Evolutionary conservation across 2,797 vertebrate genomes (phyloP), one percentile per base, ranked within the genome.

Genomic region (Ctenopoma kingsleyae): DNA sequence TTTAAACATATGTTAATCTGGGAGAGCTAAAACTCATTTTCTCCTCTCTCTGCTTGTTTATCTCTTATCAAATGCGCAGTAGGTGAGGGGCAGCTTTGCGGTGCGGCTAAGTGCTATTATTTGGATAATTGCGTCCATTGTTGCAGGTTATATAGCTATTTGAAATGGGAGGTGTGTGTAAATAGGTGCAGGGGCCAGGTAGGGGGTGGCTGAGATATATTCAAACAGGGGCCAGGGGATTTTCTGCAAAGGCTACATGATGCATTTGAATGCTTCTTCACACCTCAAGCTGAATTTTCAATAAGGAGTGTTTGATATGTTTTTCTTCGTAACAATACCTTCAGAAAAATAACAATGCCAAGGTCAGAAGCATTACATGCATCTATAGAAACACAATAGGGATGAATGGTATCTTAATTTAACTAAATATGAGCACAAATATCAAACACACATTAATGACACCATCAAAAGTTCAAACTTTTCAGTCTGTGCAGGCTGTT

Each of bases 1-100:
- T 93, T 94, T 94, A 92, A 94, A 92, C 92, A 89, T 94, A 94
- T 94, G 94, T 94, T 94, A 95, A 94, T 95, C 94, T 94, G 85
- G 71, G 53, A 48, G 65, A 72, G 89, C 88, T 88, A 89, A 93
- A 94, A 92, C 86, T 92, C 86, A 83, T 89, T 91, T 87, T 87
- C 83, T 79, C 49, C 74, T 79, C 74, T 88, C 74, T 69, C 78
- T 74, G 84, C 87, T 92, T 83, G 73, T 92, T 92, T 93, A 93
- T 94, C 94, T 89, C 91, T 94, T 91, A 94, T 94, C 93, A 81
- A 92, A 91, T 67, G 87, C 80, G 60, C 91, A 82, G 91, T 85
- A 92, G 92, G 93, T 92, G 88, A 90, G 89, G 89, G 85, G 87
- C 86, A 77, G 86, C 91, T 93, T 85, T 68, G 65, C 65, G 56